Evolutionary conservation across 2,888 invertebrate genomes (phyloP).

Genomic region (Drosophila leonis): DNA sequence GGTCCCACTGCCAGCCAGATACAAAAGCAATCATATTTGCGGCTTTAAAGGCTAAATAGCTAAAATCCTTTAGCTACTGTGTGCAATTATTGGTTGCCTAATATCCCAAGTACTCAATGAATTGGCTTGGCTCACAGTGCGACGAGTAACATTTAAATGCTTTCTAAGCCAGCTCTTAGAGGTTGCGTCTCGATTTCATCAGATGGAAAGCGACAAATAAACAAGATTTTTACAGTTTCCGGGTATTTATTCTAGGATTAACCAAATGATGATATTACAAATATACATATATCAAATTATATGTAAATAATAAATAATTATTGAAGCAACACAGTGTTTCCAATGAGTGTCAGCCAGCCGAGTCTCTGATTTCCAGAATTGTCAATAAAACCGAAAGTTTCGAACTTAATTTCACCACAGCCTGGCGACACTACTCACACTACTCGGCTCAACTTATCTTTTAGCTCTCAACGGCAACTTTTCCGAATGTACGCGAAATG

Average conservation of each 20-base stretch:
- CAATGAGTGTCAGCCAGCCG: too few relatives aligned
- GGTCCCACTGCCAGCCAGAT: neutral
- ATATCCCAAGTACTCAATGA: neutral
- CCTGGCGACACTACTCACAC: too few relatives aligned
- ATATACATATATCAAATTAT: too few relatives aligned
- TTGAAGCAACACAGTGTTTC: too few relatives aligned
- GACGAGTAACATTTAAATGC: neutral
- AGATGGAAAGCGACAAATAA: neutral
- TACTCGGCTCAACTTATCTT: too few relatives aligned
- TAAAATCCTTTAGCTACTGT: neutral
- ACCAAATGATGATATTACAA: neutral
- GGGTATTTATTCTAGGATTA: neutral
- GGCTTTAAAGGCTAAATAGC: conserved; percentile 1
- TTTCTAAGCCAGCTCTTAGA: neutral
- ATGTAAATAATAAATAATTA: too few relatives aligned
- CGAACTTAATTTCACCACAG: too few relatives aligned
- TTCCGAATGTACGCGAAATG: too few relatives aligned
- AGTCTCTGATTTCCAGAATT: too few relatives aligned
- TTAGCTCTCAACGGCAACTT: too few relatives aligned
- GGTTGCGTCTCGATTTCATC: neutral
- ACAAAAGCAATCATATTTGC: conserved; percentile 6
- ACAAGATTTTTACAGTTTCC: neutral
- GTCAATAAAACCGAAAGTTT: too few relatives aligned
- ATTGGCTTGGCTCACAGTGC: neutral
- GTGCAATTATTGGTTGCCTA: conserved; percentile 1